A percentile compares a stretch with the other conserved stretches of the same genome.
Evolutionary conservation across 2,888 invertebrate species (phyloP).

Genomic region (Gymnosoma rotundatum): DNA sequence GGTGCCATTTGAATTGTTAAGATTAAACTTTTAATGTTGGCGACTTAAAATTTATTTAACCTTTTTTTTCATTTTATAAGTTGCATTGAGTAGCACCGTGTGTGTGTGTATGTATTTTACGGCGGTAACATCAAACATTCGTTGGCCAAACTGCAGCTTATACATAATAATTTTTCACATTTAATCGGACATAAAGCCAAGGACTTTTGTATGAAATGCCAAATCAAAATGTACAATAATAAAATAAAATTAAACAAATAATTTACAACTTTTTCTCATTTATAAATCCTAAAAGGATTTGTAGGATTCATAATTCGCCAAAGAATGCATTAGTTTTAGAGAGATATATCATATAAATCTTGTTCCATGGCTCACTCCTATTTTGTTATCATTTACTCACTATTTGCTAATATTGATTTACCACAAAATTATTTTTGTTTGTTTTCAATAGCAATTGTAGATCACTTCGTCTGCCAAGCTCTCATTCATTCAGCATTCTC

Average conservation of each 20-base stretch:
- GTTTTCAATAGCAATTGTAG: too few relatives aligned
- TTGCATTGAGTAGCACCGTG: not conserved
- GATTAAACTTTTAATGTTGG: conserved; percentile 70
- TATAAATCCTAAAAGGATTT: conserved; percentile 17
- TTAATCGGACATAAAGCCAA: conserved; percentile 61
- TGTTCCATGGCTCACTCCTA: too few relatives aligned
- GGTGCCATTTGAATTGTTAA: conserved; percentile 58
- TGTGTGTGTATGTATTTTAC: not conserved
- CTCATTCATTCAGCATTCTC: too few relatives aligned
- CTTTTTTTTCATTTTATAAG: conserved; percentile 22
- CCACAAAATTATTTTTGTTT: too few relatives aligned
- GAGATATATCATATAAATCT: not conserved
- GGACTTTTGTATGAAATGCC: conserved; percentile 60
- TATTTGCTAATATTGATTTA: too few relatives aligned
- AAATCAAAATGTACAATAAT: conserved; percentile 36
- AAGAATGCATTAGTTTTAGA: not conserved
- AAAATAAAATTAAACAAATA: conserved; percentile 49
- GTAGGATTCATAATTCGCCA: not conserved
- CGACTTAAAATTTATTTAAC: conserved; percentile 71
- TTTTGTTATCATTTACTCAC: too few relatives aligned
- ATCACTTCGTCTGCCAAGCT: too few relatives aligned
- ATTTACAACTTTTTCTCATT: conserved; percentile 6
- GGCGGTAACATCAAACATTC: conserved; percentile 58
- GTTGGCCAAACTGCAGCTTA: conserved; percentile 37
- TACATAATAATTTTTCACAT: conserved; percentile 70